Conservation (phyloP, 2,888 invertebrate genomes). For the Cremastobaeus sp. region DNA sequence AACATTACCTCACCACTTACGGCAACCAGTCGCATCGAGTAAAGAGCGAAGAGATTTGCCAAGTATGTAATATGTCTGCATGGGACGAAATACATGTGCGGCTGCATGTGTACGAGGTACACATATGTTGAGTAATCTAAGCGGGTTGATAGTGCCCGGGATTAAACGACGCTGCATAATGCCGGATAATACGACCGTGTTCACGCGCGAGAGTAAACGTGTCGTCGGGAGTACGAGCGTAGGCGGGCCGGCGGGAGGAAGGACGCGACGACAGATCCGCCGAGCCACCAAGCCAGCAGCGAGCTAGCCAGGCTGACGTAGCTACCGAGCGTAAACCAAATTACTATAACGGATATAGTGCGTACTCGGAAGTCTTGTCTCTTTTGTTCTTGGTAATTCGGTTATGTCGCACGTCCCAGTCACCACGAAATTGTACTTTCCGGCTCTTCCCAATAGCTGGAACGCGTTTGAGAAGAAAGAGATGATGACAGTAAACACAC, state of each 20-base stretch:
- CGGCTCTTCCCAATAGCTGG: constrained; percentile 42
- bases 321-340: constrained; percentile 65
- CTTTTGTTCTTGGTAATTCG: constrained; percentile 63
- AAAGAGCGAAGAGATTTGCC: constrained; percentile 52
- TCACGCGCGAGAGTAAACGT: constrained; percentile 56
- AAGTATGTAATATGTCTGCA: constrained; percentile 51
- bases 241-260: no score
- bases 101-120: constrained; percentile 39
- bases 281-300: constrained; percentile 31
- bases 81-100: constrained; percentile 26
- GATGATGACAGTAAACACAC: constrained; percentile 19
- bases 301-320: constrained; percentile 13
- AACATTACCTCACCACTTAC: constrained; percentile 48
- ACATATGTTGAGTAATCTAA: constrained; percentile 57
- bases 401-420: constrained; percentile 62
- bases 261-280: neutral
- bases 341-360: constrained; percentile 67
- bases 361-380: constrained; percentile 54
- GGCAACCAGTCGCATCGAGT: constrained; percentile 25
- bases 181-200: constrained; percentile 58
- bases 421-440: constrained; percentile 66
- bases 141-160: constrained; percentile 55
- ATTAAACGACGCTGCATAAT: constrained; percentile 60
- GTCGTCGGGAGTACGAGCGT: constrained; percentile 31
- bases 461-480: constrained; percentile 17